Percentiles rank a stretch among this genome's conserved stretches.
These are phyloP conservation scores for Luscinia megarhynchos DNA, from an alignment of 2,797 vertebrate species.

Conservation along the genomic window DNA sequence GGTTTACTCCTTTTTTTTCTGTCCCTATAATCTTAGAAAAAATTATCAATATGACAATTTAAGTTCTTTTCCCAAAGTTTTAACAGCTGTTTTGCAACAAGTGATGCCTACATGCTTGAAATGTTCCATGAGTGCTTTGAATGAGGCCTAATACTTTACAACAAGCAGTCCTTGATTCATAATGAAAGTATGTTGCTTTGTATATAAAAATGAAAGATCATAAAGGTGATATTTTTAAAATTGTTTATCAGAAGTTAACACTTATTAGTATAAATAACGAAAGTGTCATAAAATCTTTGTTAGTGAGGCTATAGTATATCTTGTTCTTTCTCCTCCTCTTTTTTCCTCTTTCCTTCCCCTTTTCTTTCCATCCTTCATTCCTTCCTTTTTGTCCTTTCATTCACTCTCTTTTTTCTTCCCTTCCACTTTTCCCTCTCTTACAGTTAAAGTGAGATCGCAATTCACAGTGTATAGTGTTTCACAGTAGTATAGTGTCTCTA, in stretches of 20 bases:
- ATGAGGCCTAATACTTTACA: neutral
- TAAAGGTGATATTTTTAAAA: neutral
- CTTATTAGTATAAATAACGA: accelerated
- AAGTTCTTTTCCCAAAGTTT: neutral
- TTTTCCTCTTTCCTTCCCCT: neutral
- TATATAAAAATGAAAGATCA: neutral
- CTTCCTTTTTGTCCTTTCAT: too few species aligned
- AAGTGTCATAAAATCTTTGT: neutral
- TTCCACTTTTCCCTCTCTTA: neutral
- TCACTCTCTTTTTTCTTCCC: neutral
- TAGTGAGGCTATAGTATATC: accelerated
- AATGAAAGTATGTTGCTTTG: neutral
- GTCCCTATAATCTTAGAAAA: neutral
- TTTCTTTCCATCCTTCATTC: neutral
- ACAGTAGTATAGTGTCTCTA: neutral
- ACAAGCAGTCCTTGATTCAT: neutral
- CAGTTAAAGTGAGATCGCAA: neutral
- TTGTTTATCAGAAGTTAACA: neutral
- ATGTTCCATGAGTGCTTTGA: neutral
- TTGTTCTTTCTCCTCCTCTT: neutral
- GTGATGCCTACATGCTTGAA: neutral
- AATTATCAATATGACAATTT: neutral
- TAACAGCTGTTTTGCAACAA: neutral
- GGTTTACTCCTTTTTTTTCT: neutral
- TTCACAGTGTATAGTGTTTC: neutral